phyloP scores from a whole-genome alignment of 2,888 invertebrate species.

The Nemoura dubitans region DNA sequence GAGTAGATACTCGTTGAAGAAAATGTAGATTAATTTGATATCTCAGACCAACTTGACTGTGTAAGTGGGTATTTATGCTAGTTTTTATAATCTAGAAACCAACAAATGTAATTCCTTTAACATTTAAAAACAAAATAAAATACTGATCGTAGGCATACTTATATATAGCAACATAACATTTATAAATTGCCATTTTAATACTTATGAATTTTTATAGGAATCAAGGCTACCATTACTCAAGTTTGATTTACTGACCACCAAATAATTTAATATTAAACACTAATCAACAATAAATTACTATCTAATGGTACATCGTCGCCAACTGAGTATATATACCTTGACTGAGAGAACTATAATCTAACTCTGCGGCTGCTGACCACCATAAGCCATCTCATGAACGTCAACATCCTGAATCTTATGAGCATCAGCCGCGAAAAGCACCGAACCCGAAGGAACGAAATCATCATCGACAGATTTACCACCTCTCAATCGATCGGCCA shows the following conservation, averaged over 20 bases:
- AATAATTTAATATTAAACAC: conserved; percentile 17
- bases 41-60: no score
- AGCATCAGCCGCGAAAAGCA: conserved; percentile 12
- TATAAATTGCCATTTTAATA: not conserved
- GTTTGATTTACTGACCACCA: conserved; percentile 26
- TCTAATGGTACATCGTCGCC: no score
- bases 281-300: not conserved
- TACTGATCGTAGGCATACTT: not conserved
- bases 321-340: no score
- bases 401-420: conserved; percentile 45
- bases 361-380: conserved; percentile 44
- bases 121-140: not conserved
- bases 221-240: not conserved
- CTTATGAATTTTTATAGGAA: not conserved
- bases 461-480: not conserved
- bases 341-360: not conserved
- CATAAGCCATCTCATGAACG: conserved; percentile 52
- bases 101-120: no score
- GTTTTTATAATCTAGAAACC: no score
- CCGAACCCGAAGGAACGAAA: not conserved
- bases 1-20: no score
- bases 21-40: no score
- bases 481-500: not conserved
- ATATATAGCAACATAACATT: not conserved
- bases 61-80: no score